Conservation (phyloP, 2,797 vertebrate species). For the Phoxinus dragarum region DNA sequence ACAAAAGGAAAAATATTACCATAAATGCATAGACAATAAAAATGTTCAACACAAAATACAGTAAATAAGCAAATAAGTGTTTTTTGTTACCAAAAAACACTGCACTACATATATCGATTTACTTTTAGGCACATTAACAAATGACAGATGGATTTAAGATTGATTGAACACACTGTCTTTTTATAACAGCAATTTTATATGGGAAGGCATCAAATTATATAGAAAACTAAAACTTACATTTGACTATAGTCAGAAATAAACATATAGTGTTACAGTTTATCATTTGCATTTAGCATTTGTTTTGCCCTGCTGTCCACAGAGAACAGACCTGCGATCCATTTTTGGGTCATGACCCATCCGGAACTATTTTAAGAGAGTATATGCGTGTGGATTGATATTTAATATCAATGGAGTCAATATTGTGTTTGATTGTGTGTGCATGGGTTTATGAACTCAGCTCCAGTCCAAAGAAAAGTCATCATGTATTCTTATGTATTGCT, state of each 20-base stretch:
- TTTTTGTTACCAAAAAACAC: not conserved
- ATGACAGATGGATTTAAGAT: not conserved
- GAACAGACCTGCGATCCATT: not conserved
- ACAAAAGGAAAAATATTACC: not conserved
- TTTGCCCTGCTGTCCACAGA: not conserved
- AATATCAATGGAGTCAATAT: not conserved
- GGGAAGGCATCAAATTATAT: not conserved
- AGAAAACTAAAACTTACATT: not conserved
- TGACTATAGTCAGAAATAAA: too few relatives aligned
- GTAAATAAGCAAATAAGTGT: too few relatives aligned
- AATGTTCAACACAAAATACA: not conserved
- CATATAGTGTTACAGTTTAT: not conserved
- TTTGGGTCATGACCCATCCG: not conserved
- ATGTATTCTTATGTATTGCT: conserved; percentile 65
- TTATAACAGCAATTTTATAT: not conserved
- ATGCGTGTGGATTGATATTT: not conserved
- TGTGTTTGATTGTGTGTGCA: conserved; percentile 45
- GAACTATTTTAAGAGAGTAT: not conserved
- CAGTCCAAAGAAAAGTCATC: conserved; percentile 53
- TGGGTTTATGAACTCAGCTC: conserved; percentile 50
- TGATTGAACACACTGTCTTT: not conserved
- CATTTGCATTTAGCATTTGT: not conserved
- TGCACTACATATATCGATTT: not conserved
- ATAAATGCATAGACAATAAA: not conserved
- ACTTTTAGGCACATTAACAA: not conserved